Conservation (phyloP, 2,888 invertebrate genomes). For the Agapostemon virescens region DNA sequence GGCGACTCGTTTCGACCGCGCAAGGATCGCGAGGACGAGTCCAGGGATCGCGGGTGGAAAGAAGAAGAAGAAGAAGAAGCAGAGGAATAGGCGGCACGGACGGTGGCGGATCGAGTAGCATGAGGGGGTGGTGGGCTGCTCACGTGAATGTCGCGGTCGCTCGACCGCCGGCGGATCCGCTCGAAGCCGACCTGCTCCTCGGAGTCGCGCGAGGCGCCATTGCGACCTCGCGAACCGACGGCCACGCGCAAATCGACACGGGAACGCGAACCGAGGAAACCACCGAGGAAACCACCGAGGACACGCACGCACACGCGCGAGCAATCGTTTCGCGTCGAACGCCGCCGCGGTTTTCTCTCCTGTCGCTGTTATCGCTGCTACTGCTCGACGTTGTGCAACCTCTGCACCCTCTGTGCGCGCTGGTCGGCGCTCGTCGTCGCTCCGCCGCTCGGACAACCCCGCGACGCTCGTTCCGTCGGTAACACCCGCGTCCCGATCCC, state of each 20-base stretch:
- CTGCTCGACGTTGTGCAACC: background rate
- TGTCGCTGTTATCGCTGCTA: too few relatives aligned
- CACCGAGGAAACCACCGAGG: background rate
- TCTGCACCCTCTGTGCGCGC: constrained; percentile 15
- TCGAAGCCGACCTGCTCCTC: constrained; percentile 38
- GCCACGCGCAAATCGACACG: background rate
- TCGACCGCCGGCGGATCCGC: constrained; percentile 38
- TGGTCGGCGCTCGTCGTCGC: background rate
- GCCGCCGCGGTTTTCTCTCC: background rate
- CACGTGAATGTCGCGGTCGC: constrained; percentile 48
- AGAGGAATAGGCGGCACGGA: background rate
- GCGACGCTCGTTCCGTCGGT: constrained; percentile 4
- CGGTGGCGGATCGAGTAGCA: constrained; percentile 35
- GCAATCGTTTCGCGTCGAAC: background rate
- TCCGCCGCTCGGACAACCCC: background rate
- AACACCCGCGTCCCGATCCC: background rate
- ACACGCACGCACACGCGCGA: background rate
- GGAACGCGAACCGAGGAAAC: background rate
- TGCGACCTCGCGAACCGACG: constrained; percentile 54
- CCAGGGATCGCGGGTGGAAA: background rate
- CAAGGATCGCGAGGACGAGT: background rate
- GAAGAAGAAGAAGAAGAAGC: background rate
- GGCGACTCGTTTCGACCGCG: background rate
- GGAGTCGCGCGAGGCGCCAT: constrained; percentile 71
- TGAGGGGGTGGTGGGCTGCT: constrained; percentile 26